phyloP scores from a whole-genome alignment of 2,113 vertebrate genomes.

The Nannospalax galili region DNA sequence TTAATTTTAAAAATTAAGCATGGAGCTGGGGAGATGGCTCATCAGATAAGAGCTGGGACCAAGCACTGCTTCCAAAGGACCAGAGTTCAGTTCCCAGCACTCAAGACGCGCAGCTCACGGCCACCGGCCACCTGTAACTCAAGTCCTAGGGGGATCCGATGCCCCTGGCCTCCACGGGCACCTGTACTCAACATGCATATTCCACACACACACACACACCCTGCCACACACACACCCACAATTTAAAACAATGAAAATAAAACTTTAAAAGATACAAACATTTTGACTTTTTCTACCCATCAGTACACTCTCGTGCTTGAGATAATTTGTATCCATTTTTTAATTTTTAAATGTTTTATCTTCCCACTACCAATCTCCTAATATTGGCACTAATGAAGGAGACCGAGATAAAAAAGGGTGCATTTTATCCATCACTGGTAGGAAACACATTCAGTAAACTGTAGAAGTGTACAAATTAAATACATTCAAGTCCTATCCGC shows the following conservation, averaged over 20 bases:
- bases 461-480: neutral
- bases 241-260: neutral
- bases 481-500: neutral
- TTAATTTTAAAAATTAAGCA: neutral
- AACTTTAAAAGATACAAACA: neutral
- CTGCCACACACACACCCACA: neutral
- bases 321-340: constrained; percentile 9
- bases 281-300: neutral
- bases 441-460: fast-evolving
- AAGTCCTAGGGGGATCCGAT: neutral
- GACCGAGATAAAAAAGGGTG: neutral
- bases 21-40: neutral
- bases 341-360: neutral
- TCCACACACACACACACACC: neutral
- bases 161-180: too few species aligned
- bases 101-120: neutral
- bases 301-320: neutral
- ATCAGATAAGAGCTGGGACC: neutral
- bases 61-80: neutral
- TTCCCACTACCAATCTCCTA: neutral
- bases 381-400: neutral
- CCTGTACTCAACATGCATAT: neutral
- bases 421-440: neutral
- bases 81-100: neutral
- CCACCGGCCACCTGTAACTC: neutral